A percentile compares a stretch with the other conserved stretches of the same genome.
phyloP scores from a whole-genome alignment of 2,113 vertebrate species.

The Ceratotherium simum region DNA sequence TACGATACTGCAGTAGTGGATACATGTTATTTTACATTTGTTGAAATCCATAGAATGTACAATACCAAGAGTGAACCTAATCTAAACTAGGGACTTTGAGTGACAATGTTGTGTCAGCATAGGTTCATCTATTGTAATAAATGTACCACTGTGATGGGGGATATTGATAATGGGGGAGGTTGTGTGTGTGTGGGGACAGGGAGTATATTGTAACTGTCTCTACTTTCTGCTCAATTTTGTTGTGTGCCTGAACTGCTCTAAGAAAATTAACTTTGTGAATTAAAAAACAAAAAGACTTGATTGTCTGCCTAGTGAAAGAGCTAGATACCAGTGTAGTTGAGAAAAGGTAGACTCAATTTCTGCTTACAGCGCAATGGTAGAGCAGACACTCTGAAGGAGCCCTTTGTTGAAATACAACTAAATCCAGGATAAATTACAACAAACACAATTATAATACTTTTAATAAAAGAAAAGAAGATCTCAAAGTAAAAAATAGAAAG shows the following conservation, averaged over 20 bases:
- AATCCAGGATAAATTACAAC: neutral
- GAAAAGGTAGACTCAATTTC: neutral
- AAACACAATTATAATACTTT: neutral
- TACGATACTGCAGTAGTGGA: neutral
- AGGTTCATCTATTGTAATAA: neutral
- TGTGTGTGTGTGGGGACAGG: neutral
- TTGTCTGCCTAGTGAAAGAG: neutral
- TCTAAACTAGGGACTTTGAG: no score
- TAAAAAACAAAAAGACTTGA: neutral
- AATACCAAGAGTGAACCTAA: no score
- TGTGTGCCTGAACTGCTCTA: neutral
- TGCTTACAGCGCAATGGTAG: neutral
- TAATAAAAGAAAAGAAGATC: neutral
- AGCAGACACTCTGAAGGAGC: neutral
- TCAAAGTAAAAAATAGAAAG: neutral
- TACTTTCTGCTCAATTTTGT: neutral
- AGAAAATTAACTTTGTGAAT: neutral
- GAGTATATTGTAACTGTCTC: neutral
- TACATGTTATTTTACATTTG: neutral
- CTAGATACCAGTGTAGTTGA: neutral
- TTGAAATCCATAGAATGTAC: neutral
- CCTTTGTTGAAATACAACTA: neutral
- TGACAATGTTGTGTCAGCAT: no score
- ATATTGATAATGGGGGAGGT: neutral
- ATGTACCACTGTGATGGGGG: no score